Evolutionary conservation across 2,888 invertebrate species (phyloP), one percentile per base, ranked within the genome.

Genomic region (Nudaria mundana): DNA sequence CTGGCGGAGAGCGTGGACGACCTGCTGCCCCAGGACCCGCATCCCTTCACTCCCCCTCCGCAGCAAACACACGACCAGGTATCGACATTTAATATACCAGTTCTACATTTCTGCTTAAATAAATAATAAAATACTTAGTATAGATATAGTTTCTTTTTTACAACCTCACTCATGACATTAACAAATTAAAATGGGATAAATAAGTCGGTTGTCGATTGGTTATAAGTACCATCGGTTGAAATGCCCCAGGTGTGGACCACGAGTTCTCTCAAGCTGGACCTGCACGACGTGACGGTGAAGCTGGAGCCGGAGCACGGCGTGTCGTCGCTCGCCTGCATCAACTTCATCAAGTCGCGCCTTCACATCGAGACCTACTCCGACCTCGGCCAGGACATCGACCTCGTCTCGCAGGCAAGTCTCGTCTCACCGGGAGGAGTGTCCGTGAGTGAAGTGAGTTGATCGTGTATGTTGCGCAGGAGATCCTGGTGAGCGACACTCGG

Each of bases 341-440:
- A 98, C 84, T 98, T 98, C 76, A 95, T 98, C 53, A 95, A 95
- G 77, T 98, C 98, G 0, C 92, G 93, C 11, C 88, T 98, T 29
- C 94, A 95, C 26, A 92, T 96, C 36, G 97, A 98, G 73, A 93
- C 94, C 3, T 94, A 93, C 71, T 97, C 96, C 58, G 97, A 98
- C 80, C 92, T 94, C 30, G 94, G 96, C 8, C 97, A 96, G 79
- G 98, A 98, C 66, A 92, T 98, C 35, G 98, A 98, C 77, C 90
- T 98, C 12, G 96, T 97, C 0, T 98, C 98, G 0, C 95, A 95
- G 81, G 97, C 91, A 36, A 14, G n/a, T n/a, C n/a, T n/a, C n/a
- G n/a, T n/a, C n/a, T n/a, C n/a, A n/a, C n/a, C n/a, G n/a, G n/a
- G n/a, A n/a, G n/a, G n/a, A n/a, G n/a, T n/a, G n/a, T n/a, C n/a